phyloP scores from a whole-genome alignment of 1,140 invertebrate genomes.

The Drosophila orena region DNA sequence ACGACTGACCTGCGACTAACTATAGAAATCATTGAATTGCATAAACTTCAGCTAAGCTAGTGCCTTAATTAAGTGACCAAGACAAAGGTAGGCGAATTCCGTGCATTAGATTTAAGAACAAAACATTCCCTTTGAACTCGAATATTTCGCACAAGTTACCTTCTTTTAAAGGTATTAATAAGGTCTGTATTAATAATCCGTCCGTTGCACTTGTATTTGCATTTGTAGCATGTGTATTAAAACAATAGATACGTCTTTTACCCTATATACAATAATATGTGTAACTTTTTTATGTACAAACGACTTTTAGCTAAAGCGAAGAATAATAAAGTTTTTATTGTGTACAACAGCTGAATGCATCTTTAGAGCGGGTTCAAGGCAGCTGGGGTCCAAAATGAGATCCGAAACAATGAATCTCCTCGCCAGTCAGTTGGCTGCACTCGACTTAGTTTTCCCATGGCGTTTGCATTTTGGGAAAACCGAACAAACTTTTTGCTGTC shows the following conservation, averaged over 20 bases:
- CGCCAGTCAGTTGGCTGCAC: constrained; percentile 25
- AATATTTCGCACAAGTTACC: constrained; percentile 23
- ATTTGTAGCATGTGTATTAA: constrained; percentile 36
- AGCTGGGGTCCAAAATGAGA: constrained; percentile 5
- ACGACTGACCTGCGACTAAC: constrained; percentile 31
- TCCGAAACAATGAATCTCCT: constrained; percentile 27
- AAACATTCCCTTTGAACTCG: constrained; percentile 30
- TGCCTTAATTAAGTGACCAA: constrained; percentile 60
- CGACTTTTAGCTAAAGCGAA: constrained; percentile 70
- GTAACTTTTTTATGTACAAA: constrained; percentile 75
- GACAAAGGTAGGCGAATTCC: constrained; percentile 24
- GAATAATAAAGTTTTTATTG: constrained; percentile 76
- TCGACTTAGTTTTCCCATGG: constrained; percentile 44
- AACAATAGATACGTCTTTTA: constrained; percentile 26
- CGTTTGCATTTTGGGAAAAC: constrained; percentile 38
- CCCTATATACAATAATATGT: constrained; percentile 50
- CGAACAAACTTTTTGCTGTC: constrained; percentile 28
- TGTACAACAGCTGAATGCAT: constrained; percentile 57
- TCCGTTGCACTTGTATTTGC: constrained; percentile 22
- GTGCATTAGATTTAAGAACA: constrained; percentile 39
- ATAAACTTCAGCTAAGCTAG: constrained; percentile 77
- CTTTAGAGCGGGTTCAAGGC: constrained; percentile 45
- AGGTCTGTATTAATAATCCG: background rate
- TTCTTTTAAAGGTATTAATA: constrained; percentile 23
- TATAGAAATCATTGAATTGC: constrained; percentile 60